Evolutionary conservation across 2,113 vertebrate species (phyloP).

Genomic region (Ivindomyrus marchei): DNA sequence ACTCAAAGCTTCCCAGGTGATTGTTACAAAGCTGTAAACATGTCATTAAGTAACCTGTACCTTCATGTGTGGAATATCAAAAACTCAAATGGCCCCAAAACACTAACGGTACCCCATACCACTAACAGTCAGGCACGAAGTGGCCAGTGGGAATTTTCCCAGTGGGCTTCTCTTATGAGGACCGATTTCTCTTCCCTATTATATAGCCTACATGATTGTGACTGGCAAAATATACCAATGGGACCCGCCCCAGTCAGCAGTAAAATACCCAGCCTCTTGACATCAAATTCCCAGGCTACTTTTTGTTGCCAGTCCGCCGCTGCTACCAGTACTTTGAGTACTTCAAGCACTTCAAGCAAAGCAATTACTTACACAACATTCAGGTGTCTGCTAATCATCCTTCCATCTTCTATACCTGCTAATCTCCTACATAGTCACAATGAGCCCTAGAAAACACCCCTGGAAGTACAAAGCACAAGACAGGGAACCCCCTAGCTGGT

Average conservation of each 20-base stretch:
- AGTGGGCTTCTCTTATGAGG: neutral
- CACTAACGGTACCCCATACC: neutral
- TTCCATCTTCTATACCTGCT: neutral
- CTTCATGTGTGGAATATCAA: constrained; percentile 2
- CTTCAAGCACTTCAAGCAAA: neutral
- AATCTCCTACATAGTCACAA: neutral
- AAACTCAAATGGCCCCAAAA: neutral
- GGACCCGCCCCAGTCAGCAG: too few relatives aligned
- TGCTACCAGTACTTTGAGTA: neutral
- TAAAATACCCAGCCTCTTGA: neutral
- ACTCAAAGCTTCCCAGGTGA: neutral
- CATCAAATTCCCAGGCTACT: neutral
- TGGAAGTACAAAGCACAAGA: neutral
- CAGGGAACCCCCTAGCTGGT: neutral
- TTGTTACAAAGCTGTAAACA: neutral
- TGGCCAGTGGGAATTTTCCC: neutral
- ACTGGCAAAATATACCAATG: too few relatives aligned
- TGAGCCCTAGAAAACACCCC: neutral
- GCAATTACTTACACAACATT: neutral
- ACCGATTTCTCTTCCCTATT: neutral
- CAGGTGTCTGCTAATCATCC: neutral
- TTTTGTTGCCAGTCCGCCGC: neutral
- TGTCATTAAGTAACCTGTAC: constrained; percentile 3
- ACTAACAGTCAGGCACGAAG: neutral
- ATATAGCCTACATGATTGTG: neutral